Percentiles rank a stretch among this genome's conserved stretches.
phyloP scores from a whole-genome alignment of 2,113 vertebrate genomes.

The Megaceryle maxima region DNA sequence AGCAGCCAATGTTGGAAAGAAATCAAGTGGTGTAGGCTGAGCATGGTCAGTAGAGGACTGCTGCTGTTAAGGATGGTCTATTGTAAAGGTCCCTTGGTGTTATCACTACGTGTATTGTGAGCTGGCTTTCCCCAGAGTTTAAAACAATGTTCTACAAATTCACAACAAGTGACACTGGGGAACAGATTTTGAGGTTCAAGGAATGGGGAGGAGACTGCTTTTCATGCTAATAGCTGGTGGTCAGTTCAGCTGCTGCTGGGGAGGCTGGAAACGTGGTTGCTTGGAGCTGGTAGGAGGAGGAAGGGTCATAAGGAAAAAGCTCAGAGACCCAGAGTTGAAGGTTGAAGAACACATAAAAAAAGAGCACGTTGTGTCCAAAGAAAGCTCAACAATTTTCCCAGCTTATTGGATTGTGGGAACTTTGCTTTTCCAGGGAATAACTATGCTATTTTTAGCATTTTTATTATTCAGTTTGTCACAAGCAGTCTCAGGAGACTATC shows the following conservation, averaged over 20 bases:
- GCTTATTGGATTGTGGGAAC: slow-evolving; percentile 82
- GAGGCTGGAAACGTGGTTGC: background rate
- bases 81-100: background rate
- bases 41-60: background rate
- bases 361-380: slow-evolving; percentile 58
- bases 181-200: background rate
- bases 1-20: accelerated
- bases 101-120: accelerated
- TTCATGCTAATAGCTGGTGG: accelerated
- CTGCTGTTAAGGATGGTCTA: background rate
- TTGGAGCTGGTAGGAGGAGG: background rate
- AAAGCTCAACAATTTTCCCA: slow-evolving; percentile 80
- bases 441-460: slow-evolving; percentile 82
- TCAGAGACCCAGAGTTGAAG: background rate
- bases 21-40: background rate
- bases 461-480: slow-evolving; percentile 81
- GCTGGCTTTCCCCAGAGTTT: background rate
- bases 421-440: slow-evolving; percentile 75
- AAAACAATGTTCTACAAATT: background rate
- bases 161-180: accelerated
- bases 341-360: slow-evolving; percentile 6
- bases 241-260: background rate
- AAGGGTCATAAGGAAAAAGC: slow-evolving; percentile 2
- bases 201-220: accelerated
- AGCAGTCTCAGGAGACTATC: slow-evolving; percentile 78